These are phyloP conservation scores for Pedetes capensis DNA, from an alignment of 2,113 vertebrate genomes.

Conservation along the genomic window DNA sequence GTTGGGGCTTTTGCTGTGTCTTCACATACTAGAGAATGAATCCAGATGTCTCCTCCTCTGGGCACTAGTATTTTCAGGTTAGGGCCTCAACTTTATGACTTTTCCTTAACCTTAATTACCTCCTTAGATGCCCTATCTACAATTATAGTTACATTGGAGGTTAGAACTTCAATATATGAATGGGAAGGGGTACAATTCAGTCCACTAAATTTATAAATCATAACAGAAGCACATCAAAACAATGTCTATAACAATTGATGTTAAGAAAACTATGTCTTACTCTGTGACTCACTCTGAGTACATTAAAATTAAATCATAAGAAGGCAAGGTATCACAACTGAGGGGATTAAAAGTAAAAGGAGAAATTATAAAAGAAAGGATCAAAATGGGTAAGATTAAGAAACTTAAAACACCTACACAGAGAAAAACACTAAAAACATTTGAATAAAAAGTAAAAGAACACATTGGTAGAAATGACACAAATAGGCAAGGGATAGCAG, in stretches of 20 bases:
- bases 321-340: not conserved
- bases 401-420: not conserved
- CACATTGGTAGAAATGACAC: not conserved
- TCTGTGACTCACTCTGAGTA: constrained; percentile 23
- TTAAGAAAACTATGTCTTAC: constrained; percentile 9
- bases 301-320: constrained; percentile 54
- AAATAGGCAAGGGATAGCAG: not conserved
- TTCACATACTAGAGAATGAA: not conserved
- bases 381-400: constrained; percentile 5
- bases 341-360: constrained; percentile 33
- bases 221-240: not conserved
- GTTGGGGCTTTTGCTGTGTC: not conserved
- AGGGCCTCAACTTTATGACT: not conserved
- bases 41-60: not conserved
- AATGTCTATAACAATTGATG: not conserved
- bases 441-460: constrained; percentile 28
- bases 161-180: not conserved
- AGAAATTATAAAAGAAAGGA: constrained; percentile 31
- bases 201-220: not conserved
- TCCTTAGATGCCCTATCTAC: not conserved
- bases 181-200: not conserved
- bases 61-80: not conserved
- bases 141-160: not conserved
- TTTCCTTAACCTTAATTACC: not conserved
- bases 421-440: not conserved